Percentiles rank a stretch among this genome's conserved stretches.
phyloP scores from a whole-genome alignment of 1,140 invertebrate species.

The Drosophila tropicalis region DNA sequence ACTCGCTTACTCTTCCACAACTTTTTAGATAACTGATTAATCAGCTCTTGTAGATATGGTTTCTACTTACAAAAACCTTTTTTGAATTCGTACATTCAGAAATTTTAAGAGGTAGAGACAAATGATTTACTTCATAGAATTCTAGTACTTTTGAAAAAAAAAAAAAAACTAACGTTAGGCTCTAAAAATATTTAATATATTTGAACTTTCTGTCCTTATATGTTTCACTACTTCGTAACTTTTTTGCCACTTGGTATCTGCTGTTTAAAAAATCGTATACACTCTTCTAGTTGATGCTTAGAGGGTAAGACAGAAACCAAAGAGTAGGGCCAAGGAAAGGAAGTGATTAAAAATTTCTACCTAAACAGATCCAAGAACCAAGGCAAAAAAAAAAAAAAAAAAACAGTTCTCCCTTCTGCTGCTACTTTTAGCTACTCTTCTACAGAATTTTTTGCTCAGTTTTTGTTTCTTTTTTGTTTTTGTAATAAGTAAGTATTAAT shows the following conservation, averaged over 20 bases:
- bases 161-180: no score
- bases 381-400: slow-evolving; percentile 4
- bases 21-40: no score
- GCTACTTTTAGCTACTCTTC: slow-evolving; percentile 28
- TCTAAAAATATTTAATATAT: no score
- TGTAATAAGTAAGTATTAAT: slow-evolving; percentile 77
- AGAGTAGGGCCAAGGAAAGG: slow-evolving; percentile 55
- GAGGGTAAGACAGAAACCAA: slow-evolving; percentile 37
- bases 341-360: slow-evolving; percentile 77
- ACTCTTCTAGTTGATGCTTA: not conserved
- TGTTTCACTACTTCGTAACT: not conserved
- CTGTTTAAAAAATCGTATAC: not conserved
- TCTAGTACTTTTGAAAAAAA: no score
- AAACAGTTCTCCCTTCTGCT: not conserved
- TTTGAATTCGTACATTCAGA: no score
- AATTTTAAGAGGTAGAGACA: no score
- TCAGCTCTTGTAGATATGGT: no score
- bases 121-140: no score
- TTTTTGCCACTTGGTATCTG: not conserved
- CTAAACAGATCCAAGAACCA: slow-evolving; percentile 39
- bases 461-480: slow-evolving; percentile 47
- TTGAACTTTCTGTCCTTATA: no score
- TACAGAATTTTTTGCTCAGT: slow-evolving; percentile 19
- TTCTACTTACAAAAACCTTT: no score
- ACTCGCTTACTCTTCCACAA: no score